phyloP scores from a whole-genome alignment of 2,888 invertebrate species.

The Zhengitettix transpicula region DNA sequence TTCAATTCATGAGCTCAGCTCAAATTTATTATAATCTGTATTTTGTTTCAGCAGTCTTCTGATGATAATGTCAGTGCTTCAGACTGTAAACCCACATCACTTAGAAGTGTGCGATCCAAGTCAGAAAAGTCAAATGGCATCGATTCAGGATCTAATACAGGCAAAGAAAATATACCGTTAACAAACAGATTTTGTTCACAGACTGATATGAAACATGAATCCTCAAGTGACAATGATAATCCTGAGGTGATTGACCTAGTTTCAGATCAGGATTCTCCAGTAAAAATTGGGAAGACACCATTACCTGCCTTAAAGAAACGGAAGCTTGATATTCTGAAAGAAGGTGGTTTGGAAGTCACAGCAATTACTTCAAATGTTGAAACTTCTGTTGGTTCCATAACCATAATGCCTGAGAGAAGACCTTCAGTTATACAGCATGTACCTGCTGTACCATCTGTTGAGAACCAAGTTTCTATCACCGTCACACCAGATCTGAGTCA shows the following conservation, averaged over 20 bases:
- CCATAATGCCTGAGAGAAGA: constrained; percentile 6
- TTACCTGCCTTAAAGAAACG: constrained; percentile 36
- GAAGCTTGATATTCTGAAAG: constrained; percentile 56
- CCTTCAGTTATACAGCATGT: constrained; percentile 29
- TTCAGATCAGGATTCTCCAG: constrained; percentile 5
- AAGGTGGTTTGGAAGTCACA: constrained; percentile 59
- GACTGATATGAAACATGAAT: background rate
- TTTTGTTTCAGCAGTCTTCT: background rate
- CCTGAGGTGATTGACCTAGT: constrained; percentile 24
- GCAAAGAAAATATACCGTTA: constrained; percentile 37
- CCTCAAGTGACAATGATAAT: constrained; percentile 15
- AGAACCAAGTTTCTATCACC: constrained; percentile 24
- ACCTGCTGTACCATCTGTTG: constrained; percentile 3
- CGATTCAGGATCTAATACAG: constrained; percentile 26
- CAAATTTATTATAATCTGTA: too few species aligned
- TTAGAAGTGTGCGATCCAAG: constrained; percentile 50
- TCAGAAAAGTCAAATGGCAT: constrained; percentile 25
- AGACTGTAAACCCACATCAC: constrained; percentile 23
- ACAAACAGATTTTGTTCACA: constrained; percentile 9
- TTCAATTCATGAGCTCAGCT: too few species aligned
- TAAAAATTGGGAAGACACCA: constrained; percentile 5
- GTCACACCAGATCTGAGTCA: constrained; percentile 31
- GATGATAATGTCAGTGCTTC: background rate
- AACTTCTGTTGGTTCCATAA: constrained; percentile 12
- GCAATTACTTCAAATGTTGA: constrained; percentile 32